Evolutionary conservation across 2,113 vertebrate species (phyloP).

Genomic region (Formicarius rufipectus): DNA sequence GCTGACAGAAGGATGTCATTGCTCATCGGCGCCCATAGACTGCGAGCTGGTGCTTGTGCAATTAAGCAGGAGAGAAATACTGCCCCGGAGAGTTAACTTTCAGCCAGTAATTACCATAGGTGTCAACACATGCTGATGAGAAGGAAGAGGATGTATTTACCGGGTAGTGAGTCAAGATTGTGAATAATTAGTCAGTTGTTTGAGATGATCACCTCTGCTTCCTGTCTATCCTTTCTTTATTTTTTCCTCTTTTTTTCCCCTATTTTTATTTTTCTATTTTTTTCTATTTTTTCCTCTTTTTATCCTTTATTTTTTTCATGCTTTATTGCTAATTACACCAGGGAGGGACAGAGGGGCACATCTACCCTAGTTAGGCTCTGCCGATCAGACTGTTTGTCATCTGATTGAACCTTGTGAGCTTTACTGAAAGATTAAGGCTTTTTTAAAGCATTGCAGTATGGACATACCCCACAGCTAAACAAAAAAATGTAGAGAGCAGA

Average conservation of each 20-base stretch:
- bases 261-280: too few relatives aligned
- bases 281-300: too few relatives aligned
- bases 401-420: background rate
- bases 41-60: conserved; percentile 12
- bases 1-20: conserved; percentile 55
- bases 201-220: conserved; percentile 1
- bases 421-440: background rate
- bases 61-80: conserved; percentile 53
- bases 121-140: conserved; percentile 4
- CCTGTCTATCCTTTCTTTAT: background rate
- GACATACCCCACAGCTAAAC: background rate
- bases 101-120: conserved; percentile 51
- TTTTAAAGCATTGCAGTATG: background rate
- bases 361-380: background rate
- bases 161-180: background rate
- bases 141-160: conserved; percentile 15
- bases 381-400: background rate
- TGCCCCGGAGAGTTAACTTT: conserved; percentile 57
- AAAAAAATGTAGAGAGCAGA: background rate
- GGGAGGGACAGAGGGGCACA: background rate
- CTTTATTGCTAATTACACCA: background rate
- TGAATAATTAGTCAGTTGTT: conserved; percentile 13
- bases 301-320: background rate
- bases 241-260: too few relatives aligned
- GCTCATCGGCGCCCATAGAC: conserved; percentile 38